Evolutionary conservation across 1,140 invertebrate species (phyloP), one percentile per base, ranked within the genome.

Genomic region (Penaeus indicus): DNA sequence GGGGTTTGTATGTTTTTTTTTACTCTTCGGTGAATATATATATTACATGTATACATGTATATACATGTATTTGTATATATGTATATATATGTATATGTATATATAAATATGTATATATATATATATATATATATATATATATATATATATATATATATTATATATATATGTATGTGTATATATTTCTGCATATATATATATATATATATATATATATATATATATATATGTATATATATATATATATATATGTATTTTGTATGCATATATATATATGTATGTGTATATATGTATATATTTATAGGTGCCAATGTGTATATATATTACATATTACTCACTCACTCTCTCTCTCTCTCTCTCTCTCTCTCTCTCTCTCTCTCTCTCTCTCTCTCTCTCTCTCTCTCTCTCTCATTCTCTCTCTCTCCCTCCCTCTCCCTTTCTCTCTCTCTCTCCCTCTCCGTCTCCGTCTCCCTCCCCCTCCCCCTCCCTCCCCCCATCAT

Each of bases 221-320:
- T 18, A 2, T 32, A 72, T 72, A 72, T 72, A 27, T 25, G 1
- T 72, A 72, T 72, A 72, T n/a, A 72, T 72, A n/a, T 72, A 72
- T 72, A 25, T 72, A 72, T 72, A 72, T 19, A 72, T 72, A 72
- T 72, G 32, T 27, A 27, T 27, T 69, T 25, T 69, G 27, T 69
- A 69, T 69, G 27, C 27, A 72, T 72, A 10, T 72, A 25, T 72
- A 72, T 72, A 72, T 72, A 72, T 72, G 32, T n/a, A 72, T 16
- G 13, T 69, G 22, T 22, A 72, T 5, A 25, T 22, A n/a, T 1
- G 22, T 22, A 72, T 32, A 27, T 22, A 13, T 16, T n/a, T 16
- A 72, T 18, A 32, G 0, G 25, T 16, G 5, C n/a, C 21, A 16
- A 72, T 72, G 25, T 32, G 27, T 16, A 32, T 22, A 32, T 21